Percentiles rank a stretch among this genome's conserved stretches.
phyloP scores from a whole-genome alignment of 2,113 vertebrate species.

The Gopherus evgoodei region DNA sequence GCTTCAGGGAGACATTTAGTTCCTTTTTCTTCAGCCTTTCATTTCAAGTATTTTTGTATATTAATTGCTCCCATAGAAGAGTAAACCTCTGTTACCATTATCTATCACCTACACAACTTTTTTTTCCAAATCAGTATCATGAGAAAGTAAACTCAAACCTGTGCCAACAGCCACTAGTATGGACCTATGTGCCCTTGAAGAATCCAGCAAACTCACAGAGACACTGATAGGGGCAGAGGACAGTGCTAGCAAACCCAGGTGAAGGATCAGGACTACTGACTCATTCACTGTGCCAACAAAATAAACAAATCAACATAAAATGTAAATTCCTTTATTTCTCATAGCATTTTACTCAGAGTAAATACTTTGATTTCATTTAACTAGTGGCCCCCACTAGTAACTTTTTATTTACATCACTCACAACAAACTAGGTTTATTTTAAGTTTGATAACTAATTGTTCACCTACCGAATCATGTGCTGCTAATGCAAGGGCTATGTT shows the following conservation, averaged over 20 bases:
- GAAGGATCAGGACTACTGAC: neutral
- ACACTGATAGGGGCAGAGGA: neutral
- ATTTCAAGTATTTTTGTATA: neutral
- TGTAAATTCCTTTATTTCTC: too few relatives aligned
- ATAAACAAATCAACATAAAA: neutral
- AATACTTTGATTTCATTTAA: neutral
- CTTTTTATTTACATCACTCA: neutral
- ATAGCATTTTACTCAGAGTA: neutral
- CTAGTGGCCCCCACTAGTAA: neutral
- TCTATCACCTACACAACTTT: neutral
- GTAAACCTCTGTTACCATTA: neutral
- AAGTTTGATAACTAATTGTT: conserved; percentile 39
- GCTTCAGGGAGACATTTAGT: neutral
- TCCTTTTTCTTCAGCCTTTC: neutral
- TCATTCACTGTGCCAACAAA: neutral
- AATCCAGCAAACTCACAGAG: neutral
- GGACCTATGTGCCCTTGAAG: neutral
- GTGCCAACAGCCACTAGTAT: neutral
- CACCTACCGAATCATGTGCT: conserved; percentile 89
- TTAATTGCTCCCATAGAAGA: neutral
- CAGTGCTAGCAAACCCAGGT: neutral
- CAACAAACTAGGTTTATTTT: neutral
- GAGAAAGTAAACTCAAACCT: neutral
- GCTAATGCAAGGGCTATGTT: conserved; percentile 92
- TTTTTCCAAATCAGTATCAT: neutral